Evolutionary conservation across 2,797 vertebrate genomes (phyloP), one percentile per base, ranked within the genome.

Genomic region (Crossoptilon crossoptilon): DNA sequence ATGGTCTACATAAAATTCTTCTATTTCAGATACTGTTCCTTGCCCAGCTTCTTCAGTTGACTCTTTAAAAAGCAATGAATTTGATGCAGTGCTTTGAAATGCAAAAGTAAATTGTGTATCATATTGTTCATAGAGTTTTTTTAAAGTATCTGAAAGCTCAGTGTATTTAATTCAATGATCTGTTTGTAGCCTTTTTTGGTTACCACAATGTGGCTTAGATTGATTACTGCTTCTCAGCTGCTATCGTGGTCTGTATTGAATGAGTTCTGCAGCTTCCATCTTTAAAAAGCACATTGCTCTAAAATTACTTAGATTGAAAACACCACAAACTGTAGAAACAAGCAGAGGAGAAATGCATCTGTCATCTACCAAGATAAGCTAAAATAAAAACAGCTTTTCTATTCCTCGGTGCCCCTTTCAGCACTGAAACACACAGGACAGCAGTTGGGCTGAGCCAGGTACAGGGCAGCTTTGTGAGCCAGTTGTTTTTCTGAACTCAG

Each of bases 1-100:
- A 96, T 94, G 94, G 86, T 83, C 95, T 96, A 94, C 94, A 96
- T 95, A 96, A 95, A 96, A 66, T 74, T 92, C 95, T 94, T 95
- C 94, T 94, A 92, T 96, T 95, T 96, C 94, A 95, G 80, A 90
- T 53, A 91, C 11, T 64, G 92, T 63, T 91, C 63, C 23, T 91
- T 86, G 89, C 79, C 31, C 93, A 39, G 39, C 60, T 94, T 93
- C 77, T 94, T 95, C 59, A 43, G 1, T 35, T 92, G 44, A 37
- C 43, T 88, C 23, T 75, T 74, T 31, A 72, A 72, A 55, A 31
- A 63, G 35, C 51, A 56, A 77, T 48, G 74, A 7, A 29, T 64
- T 39, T 43, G 35, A 33, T 74, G 71, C 73, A 71, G 11, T 21
- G 44, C 53, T 87, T 88, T 75, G 48, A 74, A 84, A 89, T 14